Evolutionary conservation across 1,140 invertebrate species (phyloP).

Genomic region (Idris sp.): DNA sequence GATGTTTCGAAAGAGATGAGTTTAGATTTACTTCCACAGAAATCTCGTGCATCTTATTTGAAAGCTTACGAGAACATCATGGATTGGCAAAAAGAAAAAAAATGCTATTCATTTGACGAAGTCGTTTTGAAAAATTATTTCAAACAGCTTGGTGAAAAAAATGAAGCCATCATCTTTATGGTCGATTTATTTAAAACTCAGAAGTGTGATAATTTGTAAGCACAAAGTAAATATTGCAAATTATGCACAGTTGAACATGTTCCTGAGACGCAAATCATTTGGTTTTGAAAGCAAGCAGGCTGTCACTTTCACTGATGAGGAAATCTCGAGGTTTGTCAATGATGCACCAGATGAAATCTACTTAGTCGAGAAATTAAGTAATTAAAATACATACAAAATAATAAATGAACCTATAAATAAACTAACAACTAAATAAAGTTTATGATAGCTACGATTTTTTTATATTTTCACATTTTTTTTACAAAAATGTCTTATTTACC

Average conservation of each 20-base stretch:
- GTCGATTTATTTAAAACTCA: conserved; percentile 5
- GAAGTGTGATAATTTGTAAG: conserved; percentile 1
- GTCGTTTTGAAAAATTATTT: conserved; percentile 5
- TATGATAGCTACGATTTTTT: too few species aligned
- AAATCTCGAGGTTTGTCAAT: not conserved
- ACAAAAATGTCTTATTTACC: too few species aligned
- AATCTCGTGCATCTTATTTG: not conserved
- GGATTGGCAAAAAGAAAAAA: conserved; percentile 10
- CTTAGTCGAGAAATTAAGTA: not conserved
- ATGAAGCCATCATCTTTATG: conserved; percentile 3
- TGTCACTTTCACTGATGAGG: not conserved
- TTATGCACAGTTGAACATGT: not conserved
- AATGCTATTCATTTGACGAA: conserved; percentile 4
- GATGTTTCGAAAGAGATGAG: not conserved
- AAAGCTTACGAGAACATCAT: conserved; percentile 14
- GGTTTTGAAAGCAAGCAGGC: conserved; percentile 5
- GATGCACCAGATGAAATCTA: conserved; percentile 1
- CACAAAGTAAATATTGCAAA: conserved; percentile 2
- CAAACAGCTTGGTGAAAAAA: not conserved
- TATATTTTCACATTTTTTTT: too few species aligned
- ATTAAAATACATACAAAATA: not conserved
- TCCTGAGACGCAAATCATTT: conserved; percentile 1
- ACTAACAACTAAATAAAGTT: too few species aligned
- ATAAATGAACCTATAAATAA: not conserved
- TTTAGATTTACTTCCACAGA: conserved; percentile 3